Conservation (phyloP, 2,888 invertebrate species). For the Candidula unifasciata region DNA sequence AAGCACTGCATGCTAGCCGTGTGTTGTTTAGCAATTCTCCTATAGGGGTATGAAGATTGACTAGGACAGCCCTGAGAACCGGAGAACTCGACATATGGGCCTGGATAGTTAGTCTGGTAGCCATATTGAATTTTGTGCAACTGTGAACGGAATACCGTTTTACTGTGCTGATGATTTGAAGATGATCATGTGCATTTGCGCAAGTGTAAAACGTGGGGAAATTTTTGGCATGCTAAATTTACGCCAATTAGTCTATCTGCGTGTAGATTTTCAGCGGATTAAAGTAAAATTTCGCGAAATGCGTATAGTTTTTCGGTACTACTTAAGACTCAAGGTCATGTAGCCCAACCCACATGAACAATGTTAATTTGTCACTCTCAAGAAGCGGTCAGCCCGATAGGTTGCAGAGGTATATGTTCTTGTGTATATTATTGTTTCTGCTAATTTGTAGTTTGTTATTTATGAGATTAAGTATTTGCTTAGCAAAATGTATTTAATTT, state of each 20-base stretch:
- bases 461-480: background rate
- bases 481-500: background rate
- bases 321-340: constrained; percentile 42
- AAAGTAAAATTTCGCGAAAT: background rate
- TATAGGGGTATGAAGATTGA: constrained; percentile 40
- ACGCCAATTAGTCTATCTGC: background rate
- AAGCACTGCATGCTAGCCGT: background rate
- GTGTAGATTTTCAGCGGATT: background rate
- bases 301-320: background rate
- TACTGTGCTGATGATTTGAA: constrained; percentile 10
- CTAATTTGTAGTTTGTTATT: background rate
- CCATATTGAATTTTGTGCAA: constrained; percentile 49
- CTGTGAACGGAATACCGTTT: constrained; percentile 5
- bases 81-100: constrained; percentile 33
- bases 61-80: background rate
- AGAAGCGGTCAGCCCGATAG: background rate
- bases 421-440: too few species aligned
- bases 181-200: constrained; percentile 18
- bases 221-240: constrained; percentile 3
- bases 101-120: constrained; percentile 37
- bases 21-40: constrained; percentile 14
- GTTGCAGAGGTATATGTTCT: constrained; percentile 10
- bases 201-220: constrained; percentile 8
- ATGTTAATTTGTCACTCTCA: background rate
- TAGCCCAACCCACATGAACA: constrained; percentile 31